A percentile compares a stretch with the other conserved stretches of the same genome.
Conservation (phyloP, 2,113 vertebrate genomes). For the Cnemophilus loriae region DNA sequence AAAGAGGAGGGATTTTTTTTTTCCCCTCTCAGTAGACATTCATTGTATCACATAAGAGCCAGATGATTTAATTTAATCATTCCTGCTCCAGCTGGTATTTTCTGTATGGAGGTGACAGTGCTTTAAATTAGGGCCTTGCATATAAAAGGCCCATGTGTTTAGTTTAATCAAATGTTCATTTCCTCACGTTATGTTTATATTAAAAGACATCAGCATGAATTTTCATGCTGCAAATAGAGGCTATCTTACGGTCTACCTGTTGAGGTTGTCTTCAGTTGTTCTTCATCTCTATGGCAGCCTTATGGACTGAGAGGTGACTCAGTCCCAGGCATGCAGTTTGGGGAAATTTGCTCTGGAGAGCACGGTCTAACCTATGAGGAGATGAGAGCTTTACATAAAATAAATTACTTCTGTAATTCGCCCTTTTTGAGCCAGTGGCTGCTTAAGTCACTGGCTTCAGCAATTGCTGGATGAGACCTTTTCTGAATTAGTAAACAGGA, state of each 20-base stretch:
- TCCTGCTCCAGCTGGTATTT: slow-evolving; percentile 48
- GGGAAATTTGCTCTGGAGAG: background rate
- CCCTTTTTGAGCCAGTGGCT: background rate
- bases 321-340: background rate
- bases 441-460: slow-evolving; percentile 2
- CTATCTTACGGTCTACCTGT: background rate
- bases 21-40: slow-evolving; percentile 13
- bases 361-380: background rate
- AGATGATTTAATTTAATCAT: slow-evolving; percentile 62
- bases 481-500: slow-evolving; percentile 37
- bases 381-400: background rate
- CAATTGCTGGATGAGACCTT: background rate
- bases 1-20: background rate
- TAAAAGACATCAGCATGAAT: slow-evolving; percentile 34
- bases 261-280: background rate
- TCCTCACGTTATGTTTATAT: slow-evolving; percentile 4
- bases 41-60: slow-evolving; percentile 46
- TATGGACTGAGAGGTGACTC: background rate
- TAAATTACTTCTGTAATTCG: background rate
- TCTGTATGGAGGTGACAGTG: slow-evolving; percentile 37
- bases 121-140: slow-evolving; percentile 51
- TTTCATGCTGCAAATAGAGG: slow-evolving; percentile 17
- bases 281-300: background rate
- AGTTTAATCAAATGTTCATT: slow-evolving; percentile 63
- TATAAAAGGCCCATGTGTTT: slow-evolving; percentile 41